Evolutionary conservation across 2,888 invertebrate species (phyloP).

Genomic region (Sinotaia quadrata): DNA sequence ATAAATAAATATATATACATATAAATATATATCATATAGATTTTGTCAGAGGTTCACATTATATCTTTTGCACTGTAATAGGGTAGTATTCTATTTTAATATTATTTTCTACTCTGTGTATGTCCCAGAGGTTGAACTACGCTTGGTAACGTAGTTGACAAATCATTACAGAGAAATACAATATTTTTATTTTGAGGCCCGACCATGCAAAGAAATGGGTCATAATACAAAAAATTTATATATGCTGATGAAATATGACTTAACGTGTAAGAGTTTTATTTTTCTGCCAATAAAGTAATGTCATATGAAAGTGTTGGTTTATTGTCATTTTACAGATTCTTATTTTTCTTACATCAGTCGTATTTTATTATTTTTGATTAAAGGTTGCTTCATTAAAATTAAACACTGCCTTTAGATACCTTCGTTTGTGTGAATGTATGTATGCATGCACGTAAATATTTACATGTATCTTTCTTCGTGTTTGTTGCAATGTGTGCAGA

Average conservation of each 20-base stretch:
- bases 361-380: too few species aligned
- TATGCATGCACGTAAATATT: too few species aligned
- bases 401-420: too few species aligned
- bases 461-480: too few species aligned
- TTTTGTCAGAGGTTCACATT: neutral
- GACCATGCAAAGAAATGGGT: conserved; percentile 38
- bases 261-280: conserved; percentile 66
- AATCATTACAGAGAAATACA: conserved; percentile 34
- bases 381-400: too few species aligned
- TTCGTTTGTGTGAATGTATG: too few species aligned
- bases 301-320: too few species aligned
- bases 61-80: conserved; percentile 45
- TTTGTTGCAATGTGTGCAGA: too few species aligned
- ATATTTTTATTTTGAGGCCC: conserved; percentile 59
- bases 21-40: neutral
- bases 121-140: conserved; percentile 1
- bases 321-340: too few species aligned
- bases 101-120: conserved; percentile 51
- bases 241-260: conserved; percentile 56
- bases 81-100: conserved; percentile 61
- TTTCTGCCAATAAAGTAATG: conserved; percentile 63
- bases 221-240: conserved; percentile 44
- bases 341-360: too few species aligned
- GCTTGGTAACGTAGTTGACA: conserved; percentile 3
- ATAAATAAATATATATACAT: neutral